Base-by-base conservation (phyloP, 2,888 invertebrate species). In the Dasypolia templi region DNA sequence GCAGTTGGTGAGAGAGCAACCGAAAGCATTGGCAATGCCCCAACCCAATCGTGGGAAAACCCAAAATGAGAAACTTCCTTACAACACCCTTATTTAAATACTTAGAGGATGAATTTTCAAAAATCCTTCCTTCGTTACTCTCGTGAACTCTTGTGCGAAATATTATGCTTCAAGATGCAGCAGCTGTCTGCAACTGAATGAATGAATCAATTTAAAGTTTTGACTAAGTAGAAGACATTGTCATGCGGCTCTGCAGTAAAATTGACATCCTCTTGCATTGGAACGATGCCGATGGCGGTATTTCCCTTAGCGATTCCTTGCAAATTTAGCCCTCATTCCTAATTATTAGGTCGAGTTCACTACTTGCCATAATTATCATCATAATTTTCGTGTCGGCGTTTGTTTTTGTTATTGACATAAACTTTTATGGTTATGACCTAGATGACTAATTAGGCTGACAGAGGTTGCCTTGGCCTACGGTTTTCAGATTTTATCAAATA, bases 401-500 rank as follows among this genome's bases (percentile, higher is more conserved):
- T 66, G 32, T 69, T 46, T 58, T 68, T 56, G 72, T 61, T 73
- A 80, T 75, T 79, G 71, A 49, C 72, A 32, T 61, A 58, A 12
- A 67, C 59, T 35, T 75, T 62, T 73, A 75, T 76, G 22, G 46
- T 66, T 53, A n/a, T 69, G 83, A 78, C 77, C 80, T 70, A 83
- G 35, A 72, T 79, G 51, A 75, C 62, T 39, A 69, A 61, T 59
- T 62, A 44, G 39, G 63, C 53, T 53, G 32, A 12, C 49, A 26
- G 49, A 55, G 14, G 7, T 82, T n/a, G 51, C 86, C 82, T 86
- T 84, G 85, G 58, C 84, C 75, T 68, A 67, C 65, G 59, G 14
- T 46, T 35, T 58, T 62, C 53, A 55, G 63, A 80, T 86, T 72
- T 53, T 35, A 83, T 80, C 68, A 75, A 71, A 66, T 39, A 58